Base-by-base conservation (phyloP, 2,888 invertebrate genomes). In the Cabera pusaria region DNA sequence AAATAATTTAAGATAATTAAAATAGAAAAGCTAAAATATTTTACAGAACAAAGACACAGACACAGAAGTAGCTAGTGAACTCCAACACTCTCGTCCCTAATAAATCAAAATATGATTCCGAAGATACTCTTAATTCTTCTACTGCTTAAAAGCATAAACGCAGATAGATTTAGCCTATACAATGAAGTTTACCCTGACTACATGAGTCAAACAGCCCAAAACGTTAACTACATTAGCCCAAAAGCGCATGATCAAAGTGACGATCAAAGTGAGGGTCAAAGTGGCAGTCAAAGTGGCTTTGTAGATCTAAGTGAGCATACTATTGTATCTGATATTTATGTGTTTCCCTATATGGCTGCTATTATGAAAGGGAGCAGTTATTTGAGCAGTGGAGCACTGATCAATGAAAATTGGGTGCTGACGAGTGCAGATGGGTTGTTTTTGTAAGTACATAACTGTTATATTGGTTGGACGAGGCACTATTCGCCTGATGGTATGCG, bases 271-370 rank as follows among this genome's bases (percentile, higher is more conserved):
- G 14, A 14, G 14, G 16, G 16, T 16, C 9, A 1, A 5, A 22
- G 10, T 10, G 10, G 5, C 4, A 1, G 1, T 1, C 17, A 27
- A 5, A 18, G n/a, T n/a, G n/a, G n/a, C n/a, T n/a, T n/a, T n/a
- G n/a, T 24, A 6, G 25, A 35, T 10, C 8, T 77, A 0, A 52
- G 51, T 5, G 76, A 77, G 9, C 76, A 74, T 6, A 53, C 66
- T 0, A 45, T 62, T 24, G 75, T 81, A 0, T 64, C 66, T 0
- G 64, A 71, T 0, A 62, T 36, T 19, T 52, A 70, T 16, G 42
- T 67, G 0, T 84, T 79, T 49, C 81, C 84, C 0, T 85, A 78
- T n/a, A 67, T 78, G 37, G 83, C 53, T 1, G 77, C 82, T 1
- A 63, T 86, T 24, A 50, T 86, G 50, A 71, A 64, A 39, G 78